Evolutionary conservation across 2,113 vertebrate species (phyloP), one percentile per base, ranked within the genome.

Genomic region (Cairina moschata): DNA sequence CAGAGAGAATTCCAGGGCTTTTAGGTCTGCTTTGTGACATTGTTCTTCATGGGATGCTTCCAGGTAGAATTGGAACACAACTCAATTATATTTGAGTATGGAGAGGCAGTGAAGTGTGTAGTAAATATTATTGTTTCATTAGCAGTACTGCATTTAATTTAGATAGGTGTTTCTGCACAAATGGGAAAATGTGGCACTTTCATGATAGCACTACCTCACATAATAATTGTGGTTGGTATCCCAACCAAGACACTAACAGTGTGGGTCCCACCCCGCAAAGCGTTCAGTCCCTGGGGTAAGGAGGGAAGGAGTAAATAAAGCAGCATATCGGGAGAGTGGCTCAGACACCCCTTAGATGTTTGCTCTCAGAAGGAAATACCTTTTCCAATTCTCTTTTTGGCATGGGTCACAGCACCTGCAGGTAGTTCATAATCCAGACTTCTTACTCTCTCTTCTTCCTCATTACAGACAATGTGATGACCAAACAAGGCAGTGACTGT

Each of bases 91-190:
- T 74, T 75, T 90, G 87, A 44, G 75, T 86, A 29, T 69, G 23
- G n/a, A 13, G 34, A 95, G 76, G 93, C 76, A 94, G 88, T 32
- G 59, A 85, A 95, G 95, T 68, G 56, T 95, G 76, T 80, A 94
- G 92, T 95, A 95, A 92, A 81, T 80, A 92, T 90, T 48, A n/a
- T 31, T 93, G 81, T 95, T 94, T 95, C 89, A 85, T 96, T 96
- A 96, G 75, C 52, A 68, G 22, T 13, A 29, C 86, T 42, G 75
- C 65, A 88, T 97, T 96, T 97, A 95, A 97, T 97, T 97, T 95
- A 97, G 97, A 96, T 97, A 95, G 8, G 25, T 59, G 46, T 46
- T 80, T 88, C 74, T 83, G n/a, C 86, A 94, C 63, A 85, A 93
- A 95, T 73, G 66, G 91, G 86, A 88, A 89, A 97, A 84, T 52